Evolutionary conservation across 2,113 vertebrate species (phyloP), one percentile per base, ranked within the genome.

Genomic region (Phylloscopus trochiloides): DNA sequence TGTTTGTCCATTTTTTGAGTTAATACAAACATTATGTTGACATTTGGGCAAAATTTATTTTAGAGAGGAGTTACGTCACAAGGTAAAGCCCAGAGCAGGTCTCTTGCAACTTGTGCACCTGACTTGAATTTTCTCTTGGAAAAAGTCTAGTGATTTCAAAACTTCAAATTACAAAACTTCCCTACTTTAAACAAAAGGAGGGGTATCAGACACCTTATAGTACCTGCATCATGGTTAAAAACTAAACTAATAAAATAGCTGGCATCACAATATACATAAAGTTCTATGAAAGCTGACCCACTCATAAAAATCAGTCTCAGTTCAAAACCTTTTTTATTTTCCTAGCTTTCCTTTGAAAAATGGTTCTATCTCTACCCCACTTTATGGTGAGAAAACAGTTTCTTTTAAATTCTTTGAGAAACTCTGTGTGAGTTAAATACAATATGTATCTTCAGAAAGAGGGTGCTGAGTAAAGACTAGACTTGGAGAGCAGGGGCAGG

Each of bases 291-390:
- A 87, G 36, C 40, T 87, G 78, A 68, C 7, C 10, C 4, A 31
- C 12, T 57, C 12, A 58, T 55, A 79, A 90, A 90, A 92, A 47
- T 31, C 14, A 72, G 51, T 57, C 28, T 55, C 12, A 8, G 31
- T 67, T 89, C 12, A 67, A 77, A 10, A 0, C 0, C 22, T 20
- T 10, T 43, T 14, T 47, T 25, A 6, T 71, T 94, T 72, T 63
- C 17, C 48, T 32, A 43, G 70, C 4, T 67, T 80, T 71, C 26
- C 19, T 63, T 75, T 65, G 57, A 51, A 66, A 80, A 87, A 57
- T 0, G 0, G 8, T 71, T 68, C 7, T 61, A 40, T 47, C 19
- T 13, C 29, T 47, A 45, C 17, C 10, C 6, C 17, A 14, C 10
- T 82, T 82, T 16, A 40, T 59, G 34, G 3, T 16, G 36, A 81